A percentile compares a stretch with the other conserved stretches of the same genome.
Conservation (phyloP, 2,113 vertebrate species). For the Pitta sordida region DNA sequence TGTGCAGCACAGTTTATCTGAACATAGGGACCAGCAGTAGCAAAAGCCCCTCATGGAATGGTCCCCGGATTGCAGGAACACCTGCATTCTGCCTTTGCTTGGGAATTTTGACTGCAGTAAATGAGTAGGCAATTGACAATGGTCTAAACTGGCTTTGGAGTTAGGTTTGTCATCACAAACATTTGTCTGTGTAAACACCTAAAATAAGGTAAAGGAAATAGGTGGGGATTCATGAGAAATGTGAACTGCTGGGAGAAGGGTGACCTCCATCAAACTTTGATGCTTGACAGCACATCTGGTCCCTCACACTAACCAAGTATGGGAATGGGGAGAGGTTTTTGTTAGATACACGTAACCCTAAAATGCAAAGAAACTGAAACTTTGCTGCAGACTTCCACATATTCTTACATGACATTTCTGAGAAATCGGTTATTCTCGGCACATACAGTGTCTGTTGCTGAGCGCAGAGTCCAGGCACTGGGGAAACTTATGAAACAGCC, state of each 20-base stretch:
- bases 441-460: neutral
- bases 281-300: neutral
- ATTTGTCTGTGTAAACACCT: neutral
- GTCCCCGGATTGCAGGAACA: neutral
- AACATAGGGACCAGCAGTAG: neutral
- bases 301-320: neutral
- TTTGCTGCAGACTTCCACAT: neutral
- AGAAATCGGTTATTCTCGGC: neutral
- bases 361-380: neutral
- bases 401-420: neutral
- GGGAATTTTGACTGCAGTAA: neutral
- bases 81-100: neutral
- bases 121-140: neutral
- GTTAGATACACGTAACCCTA: neutral
- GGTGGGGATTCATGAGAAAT: neutral
- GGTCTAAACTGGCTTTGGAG: neutral
- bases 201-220: neutral
- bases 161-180: neutral
- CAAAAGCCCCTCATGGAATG: neutral
- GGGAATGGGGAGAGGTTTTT: neutral
- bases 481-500: neutral
- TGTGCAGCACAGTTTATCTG: neutral
- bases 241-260: neutral
- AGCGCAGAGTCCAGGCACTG: neutral
- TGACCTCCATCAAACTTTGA: neutral